Conservation (phyloP, 1,140 invertebrate genomes). For the Lanistes nyassanus region DNA sequence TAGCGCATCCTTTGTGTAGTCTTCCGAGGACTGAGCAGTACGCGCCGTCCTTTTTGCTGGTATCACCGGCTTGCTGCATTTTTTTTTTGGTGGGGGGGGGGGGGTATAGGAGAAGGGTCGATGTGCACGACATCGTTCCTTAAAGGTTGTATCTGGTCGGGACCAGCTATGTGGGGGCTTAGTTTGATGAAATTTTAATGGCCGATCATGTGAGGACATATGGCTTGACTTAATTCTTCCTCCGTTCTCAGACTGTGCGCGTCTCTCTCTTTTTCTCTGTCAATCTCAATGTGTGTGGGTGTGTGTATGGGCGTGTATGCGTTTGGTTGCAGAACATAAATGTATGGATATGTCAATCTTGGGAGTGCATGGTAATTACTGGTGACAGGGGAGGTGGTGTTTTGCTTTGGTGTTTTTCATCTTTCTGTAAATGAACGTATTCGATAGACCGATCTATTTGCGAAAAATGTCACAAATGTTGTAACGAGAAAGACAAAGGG, state of each 20-base stretch:
- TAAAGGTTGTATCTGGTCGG: too few relatives aligned
- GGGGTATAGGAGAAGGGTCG: neutral
- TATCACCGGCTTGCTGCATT: too few relatives aligned
- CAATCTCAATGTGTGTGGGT: slow-evolving; percentile 1
- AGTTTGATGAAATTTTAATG: neutral
- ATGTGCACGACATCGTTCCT: neutral
- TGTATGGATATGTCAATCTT: neutral
- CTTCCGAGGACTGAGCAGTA: too few relatives aligned
- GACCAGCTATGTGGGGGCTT: neutral
- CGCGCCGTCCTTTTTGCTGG: too few relatives aligned
- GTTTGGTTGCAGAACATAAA: neutral
- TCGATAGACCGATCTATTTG: neutral
- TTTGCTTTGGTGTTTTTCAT: neutral
- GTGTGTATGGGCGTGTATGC: neutral
- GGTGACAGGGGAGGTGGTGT: neutral
- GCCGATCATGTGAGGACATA: neutral
- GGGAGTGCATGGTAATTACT: neutral
- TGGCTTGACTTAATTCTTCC: neutral
- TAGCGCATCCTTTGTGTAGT: too few relatives aligned
- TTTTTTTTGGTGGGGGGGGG: neutral
- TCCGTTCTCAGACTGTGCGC: neutral
- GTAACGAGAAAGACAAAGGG: too few relatives aligned
- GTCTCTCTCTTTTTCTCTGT: slow-evolving; percentile 3
- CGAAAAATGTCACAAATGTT: neutral
- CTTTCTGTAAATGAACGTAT: neutral